Evolutionary conservation across 2,888 invertebrate genomes (phyloP), one percentile per base, ranked within the genome.

Genomic region (Cephus nigrinus): DNA sequence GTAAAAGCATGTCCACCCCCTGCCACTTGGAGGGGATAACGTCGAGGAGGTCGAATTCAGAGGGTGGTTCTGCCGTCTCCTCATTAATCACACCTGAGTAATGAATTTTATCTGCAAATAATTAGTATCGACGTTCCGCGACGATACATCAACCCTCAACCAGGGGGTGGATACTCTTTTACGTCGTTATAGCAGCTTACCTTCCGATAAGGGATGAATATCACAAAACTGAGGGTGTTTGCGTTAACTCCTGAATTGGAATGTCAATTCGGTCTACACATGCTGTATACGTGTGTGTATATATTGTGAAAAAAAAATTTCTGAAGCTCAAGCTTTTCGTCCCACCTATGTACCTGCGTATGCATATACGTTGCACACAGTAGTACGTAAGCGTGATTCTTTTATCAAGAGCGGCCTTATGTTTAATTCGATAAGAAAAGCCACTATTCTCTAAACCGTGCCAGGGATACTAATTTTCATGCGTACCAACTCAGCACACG

Each of bases 81-180:
- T 81, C 84, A 85, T 86, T 84, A 86, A 86, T 86, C 85, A 86
- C 76, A 69, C 73, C 76, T 83, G 86, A 86, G 83, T 85, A 86
- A 85, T 85, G 85, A 85, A 86, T 86, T 86, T 86, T 85, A 86
- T 86, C 85, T 85, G 82, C 82, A 86, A 85, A 86, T 86, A 86
- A 86, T 86, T 86, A 86, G 86, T 85, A 86, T 86, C 84, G 85
- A 84, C 86, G 77, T 78, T 80, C 79, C 74, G 73, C 79, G 36
- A 75, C 82, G 81, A 86, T 86, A 80, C 82, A 84, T 86, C 85
- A 86, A 30, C 31, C 71, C 71, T 71, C 31, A 5, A 55, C 55
- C 55, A 55, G 9, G 55, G 55, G 55, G 9, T 55, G 23, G 55
- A 15, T 23, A 23, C 55, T 55, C 55, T 15, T 55, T 23, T 55